Base-by-base conservation (phyloP, 2,797 vertebrate species). In the Rhinogobio ventralis region DNA sequence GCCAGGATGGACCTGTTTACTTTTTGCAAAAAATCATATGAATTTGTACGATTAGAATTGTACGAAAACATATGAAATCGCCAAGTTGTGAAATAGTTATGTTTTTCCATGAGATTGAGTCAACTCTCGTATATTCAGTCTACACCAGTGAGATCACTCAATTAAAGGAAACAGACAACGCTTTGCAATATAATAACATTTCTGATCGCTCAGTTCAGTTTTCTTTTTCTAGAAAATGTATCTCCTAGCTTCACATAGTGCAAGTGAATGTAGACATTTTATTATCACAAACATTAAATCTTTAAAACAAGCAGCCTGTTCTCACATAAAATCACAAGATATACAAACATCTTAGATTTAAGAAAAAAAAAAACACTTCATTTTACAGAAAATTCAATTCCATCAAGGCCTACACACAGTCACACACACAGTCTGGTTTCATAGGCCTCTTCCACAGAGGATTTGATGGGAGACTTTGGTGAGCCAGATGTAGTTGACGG, bases 401-500 rank as follows among this genome's bases (percentile, higher is more conserved):
- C 25, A 79, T 79, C 6, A 13, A 33, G 39, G 3, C n/a, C 53
- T 67, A n/a, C n/a, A n/a, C n/a, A n/a, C n/a, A n/a, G n/a, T 53
- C 30, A 75, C 33, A 15, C 49, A 39, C 13, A 46, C 7, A 55
- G 69, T 85, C 67, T 45, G n/a, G 81, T 57, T 75, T 64, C 46
- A 66, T 39, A 33, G 49, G 39, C 4, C 4, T 57, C 60, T 30
- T 0, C 42, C 25, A 51, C 36, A 30, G 42, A 15, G 25, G 82
- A 60, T 67, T 71, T 45, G 20, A 66, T 45, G 17, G 57, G 13
- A 7, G 8, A 20, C 20, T 11, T 49, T 13, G 23, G 23, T 17
- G 49, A 55, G 20, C 45, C 55, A 64, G 72, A 76, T 19, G 76
- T n/a, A 2, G 51, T 74, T 33, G 83, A 85, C 64, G 88, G 42